Base-by-base conservation (phyloP, 2,888 invertebrate genomes). In the Cephus nigrinus region DNA sequence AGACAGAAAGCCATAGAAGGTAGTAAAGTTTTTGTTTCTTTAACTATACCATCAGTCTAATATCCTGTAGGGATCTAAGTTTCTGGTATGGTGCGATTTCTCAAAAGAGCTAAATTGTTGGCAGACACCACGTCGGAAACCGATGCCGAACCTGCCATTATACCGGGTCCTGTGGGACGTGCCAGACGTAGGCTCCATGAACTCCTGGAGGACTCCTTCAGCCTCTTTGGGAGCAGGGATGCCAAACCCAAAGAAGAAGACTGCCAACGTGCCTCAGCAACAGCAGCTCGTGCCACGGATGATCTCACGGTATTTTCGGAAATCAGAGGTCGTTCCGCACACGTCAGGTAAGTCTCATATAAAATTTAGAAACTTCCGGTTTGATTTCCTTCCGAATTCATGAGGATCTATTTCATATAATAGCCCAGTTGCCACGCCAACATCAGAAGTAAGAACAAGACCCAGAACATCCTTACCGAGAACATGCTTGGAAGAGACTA, bases 151-250 rank as follows among this genome's bases (percentile, higher is more conserved):
- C 82, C 83, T 75, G 85, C 84, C 75, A 80, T 79, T 78, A 77
- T 81, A 12, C 81, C 86, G 68, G 90, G 90, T 77, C 86, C 90
- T 77, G 93, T 95, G 0, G 94, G 95, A 0, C 93, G 94, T 77
- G 95, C 96, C 93, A 91, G 96, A 74, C 94, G 94, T 85, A 92
- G 96, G 71, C 96, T 96, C 90, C 95, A 96, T 90, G 96, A 96
- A 86, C 93, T 96, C 12, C 93, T 96, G 88, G 96, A 96, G 86
- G 96, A 96, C 85, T 96, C 96, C 0, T 96, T 96, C 92, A 96
- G 95, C 80, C 92, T 96, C 78, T 96, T 96, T 90, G 95, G 95
- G 4, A 95, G 94, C 86, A 93, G 94, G 40, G 93, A 93, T 76
- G 93, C 93, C 31, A 94, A 93, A 83, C 92, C 93, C 35, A 89